Conservation (phyloP, 1,140 invertebrate species). For the Trichomalopsis sarcophagae region DNA sequence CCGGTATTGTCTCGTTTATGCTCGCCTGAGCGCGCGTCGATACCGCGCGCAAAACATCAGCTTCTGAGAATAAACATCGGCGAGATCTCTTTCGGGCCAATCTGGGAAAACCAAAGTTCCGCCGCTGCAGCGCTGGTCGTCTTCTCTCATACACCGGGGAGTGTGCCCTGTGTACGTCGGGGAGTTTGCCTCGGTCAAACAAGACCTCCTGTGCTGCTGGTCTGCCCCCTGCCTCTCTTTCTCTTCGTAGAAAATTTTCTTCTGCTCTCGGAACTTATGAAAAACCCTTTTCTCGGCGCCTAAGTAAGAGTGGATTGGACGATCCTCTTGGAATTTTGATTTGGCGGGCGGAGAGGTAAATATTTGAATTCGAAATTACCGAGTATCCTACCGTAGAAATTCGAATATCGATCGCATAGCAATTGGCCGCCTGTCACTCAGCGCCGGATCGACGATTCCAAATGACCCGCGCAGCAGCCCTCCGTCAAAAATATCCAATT, state of each 20-base stretch:
- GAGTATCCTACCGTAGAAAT: neutral
- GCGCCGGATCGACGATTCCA: neutral
- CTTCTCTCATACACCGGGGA: neutral
- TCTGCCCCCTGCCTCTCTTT: neutral
- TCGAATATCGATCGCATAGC: neutral
- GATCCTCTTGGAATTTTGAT: neutral
- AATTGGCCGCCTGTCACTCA: neutral
- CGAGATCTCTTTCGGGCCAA: conserved; percentile 11
- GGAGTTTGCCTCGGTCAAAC: conserved; percentile 25
- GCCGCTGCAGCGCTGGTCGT: neutral
- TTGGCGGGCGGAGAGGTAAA: neutral
- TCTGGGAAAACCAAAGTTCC: conserved; percentile 23
- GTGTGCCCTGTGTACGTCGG: neutral
- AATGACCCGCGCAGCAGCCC: neutral
- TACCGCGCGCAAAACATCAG: neutral
- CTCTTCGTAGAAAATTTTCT: neutral
- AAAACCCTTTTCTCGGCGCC: neutral
- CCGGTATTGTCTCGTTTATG: neutral
- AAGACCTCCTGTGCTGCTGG: neutral
- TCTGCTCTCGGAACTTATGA: neutral
- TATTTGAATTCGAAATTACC: neutral
- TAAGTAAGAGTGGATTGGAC: neutral
- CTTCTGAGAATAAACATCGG: conserved; percentile 22
- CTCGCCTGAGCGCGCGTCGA: neutral
- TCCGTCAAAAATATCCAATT: neutral